Evolutionary conservation across 1,140 invertebrate genomes (phyloP).

Genomic region (Archivesica marissinica): DNA sequence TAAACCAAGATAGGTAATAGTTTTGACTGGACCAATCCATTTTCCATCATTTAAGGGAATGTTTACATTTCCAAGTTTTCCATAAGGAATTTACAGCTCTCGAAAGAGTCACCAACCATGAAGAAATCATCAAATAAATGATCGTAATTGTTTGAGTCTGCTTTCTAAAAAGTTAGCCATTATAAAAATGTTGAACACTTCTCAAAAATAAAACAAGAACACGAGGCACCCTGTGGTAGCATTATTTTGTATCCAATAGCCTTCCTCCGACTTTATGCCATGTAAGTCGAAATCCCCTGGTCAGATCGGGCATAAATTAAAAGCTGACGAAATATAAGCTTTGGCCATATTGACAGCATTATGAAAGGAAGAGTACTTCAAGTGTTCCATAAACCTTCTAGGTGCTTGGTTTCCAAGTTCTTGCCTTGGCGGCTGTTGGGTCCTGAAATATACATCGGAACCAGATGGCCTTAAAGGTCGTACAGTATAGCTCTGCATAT

Average conservation of each 20-base stretch:
- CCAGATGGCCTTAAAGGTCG: no score
- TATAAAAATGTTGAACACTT: not conserved
- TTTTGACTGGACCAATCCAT: not conserved
- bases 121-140: slow-evolving; percentile 2
- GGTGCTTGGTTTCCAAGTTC: not conserved
- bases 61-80: not conserved
- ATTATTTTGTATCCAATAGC: not conserved
- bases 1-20: not conserved
- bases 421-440: not conserved
- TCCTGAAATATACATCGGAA: not conserved
- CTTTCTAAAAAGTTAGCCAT: not conserved
- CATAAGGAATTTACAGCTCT: not conserved
- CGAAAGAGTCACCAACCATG: not conserved
- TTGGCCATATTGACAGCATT: slow-evolving; percentile 50
- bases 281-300: not conserved
- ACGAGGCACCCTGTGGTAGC: not conserved
- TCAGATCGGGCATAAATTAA: slow-evolving; percentile 11
- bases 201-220: not conserved
- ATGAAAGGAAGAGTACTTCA: slow-evolving; percentile 44
- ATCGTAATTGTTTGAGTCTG: not conserved
- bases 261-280: not conserved
- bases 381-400: slow-evolving; percentile 4
- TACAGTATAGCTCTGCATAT: not conserved
- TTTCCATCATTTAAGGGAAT: not conserved
- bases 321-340: slow-evolving; percentile 54